Conservation (phyloP, 2,113 vertebrate genomes). For the Lepus timidus region DNA sequence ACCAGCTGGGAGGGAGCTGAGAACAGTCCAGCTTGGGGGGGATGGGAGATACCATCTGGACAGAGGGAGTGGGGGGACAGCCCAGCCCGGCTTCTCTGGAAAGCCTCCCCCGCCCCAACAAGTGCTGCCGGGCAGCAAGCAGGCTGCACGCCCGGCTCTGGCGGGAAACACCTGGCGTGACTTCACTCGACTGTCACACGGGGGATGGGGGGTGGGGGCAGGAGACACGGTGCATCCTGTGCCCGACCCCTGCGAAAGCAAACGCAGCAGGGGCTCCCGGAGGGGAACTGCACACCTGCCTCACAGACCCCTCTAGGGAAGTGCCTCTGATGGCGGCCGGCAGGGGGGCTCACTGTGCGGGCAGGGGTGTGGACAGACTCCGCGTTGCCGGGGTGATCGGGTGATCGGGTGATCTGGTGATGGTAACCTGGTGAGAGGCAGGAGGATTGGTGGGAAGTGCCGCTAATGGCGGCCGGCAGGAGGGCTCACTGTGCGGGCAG, state of each 20-base stretch:
- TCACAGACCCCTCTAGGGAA: background rate
- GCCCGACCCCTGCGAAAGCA: conserved; percentile 59
- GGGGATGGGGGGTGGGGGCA: background rate
- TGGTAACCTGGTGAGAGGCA: no score
- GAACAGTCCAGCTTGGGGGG: background rate
- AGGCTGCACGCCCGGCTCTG: conserved; percentile 74
- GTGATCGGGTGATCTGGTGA: no score
- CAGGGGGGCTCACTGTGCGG: no score
- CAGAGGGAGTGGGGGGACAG: conserved; percentile 61
- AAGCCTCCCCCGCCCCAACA: conserved; percentile 35
- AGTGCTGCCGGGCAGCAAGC: background rate
- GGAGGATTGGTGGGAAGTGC: no score
- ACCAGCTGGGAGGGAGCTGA: background rate
- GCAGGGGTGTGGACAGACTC: no score
- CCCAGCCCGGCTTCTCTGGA: background rate
- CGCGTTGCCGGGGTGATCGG: no score
- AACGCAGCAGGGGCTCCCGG: conserved; percentile 62
- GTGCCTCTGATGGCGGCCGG: no score
- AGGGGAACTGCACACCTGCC: background rate
- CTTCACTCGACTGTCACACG: conserved; percentile 54
- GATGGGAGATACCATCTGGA: no score
- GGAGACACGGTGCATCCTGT: conserved; percentile 82
- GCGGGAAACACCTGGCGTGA: conserved; percentile 88
- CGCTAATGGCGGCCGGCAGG: no score
- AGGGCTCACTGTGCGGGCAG: no score